Percentiles rank a stretch among this genome's conserved stretches.
Conservation (phyloP, 2,797 vertebrate genomes). For the Selene dorsalis region DNA sequence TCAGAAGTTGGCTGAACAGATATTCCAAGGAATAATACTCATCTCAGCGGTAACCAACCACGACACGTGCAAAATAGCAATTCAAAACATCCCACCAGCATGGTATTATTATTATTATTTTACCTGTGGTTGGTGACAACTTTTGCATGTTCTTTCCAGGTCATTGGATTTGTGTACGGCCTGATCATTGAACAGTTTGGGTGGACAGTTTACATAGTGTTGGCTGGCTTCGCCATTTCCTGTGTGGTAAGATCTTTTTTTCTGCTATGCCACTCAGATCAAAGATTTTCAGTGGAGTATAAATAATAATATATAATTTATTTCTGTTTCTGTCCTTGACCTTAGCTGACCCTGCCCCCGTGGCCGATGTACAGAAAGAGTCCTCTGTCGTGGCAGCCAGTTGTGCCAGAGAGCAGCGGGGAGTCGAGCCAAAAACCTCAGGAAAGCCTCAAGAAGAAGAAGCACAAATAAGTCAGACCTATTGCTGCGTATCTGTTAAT, state of each 20-base stretch:
- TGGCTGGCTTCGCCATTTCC: conserved; percentile 93
- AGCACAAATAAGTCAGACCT: conserved; percentile 82
- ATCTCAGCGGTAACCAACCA: conserved; percentile 91
- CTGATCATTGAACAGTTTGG: conserved; percentile 95
- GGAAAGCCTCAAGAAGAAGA: conserved; percentile 87
- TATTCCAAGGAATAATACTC: conserved; percentile 97
- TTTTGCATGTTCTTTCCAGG: conserved; percentile 77
- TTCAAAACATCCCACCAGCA: not conserved
- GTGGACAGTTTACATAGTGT: conserved; percentile 97
- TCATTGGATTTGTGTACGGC: conserved; percentile 94
- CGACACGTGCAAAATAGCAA: not conserved
- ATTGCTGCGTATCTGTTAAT: conserved; percentile 8
- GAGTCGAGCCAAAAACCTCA: conserved; percentile 91
- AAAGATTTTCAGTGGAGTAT: too few species aligned
- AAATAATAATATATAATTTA: not conserved
- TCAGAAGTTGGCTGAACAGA: conserved; percentile 97
- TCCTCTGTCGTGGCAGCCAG: conserved; percentile 93
- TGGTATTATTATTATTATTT: not conserved
- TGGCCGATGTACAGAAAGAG: conserved; percentile 96
- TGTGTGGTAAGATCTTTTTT: conserved; percentile 90
- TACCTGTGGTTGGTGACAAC: not conserved
- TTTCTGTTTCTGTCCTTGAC: not conserved
- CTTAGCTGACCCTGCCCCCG: conserved; percentile 93
- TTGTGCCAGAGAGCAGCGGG: conserved; percentile 82
- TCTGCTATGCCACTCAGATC: too few species aligned